phyloP scores from a whole-genome alignment of 2,113 vertebrate species.

The human (Homo sapiens) region DNA sequence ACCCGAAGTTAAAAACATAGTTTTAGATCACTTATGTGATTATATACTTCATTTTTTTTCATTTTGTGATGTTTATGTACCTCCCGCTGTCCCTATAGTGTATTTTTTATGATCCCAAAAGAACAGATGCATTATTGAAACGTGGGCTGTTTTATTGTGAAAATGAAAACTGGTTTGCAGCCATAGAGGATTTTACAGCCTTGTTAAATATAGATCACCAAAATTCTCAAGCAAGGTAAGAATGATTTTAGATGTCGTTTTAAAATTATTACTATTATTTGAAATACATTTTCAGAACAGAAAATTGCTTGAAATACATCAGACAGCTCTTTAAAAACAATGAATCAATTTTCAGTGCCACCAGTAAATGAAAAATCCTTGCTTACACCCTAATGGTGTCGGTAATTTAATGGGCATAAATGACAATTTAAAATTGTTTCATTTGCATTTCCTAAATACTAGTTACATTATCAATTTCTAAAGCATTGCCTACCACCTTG shows the following conservation, averaged over 20 bases:
- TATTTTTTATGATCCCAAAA: conserved; percentile 81
- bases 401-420: not conserved
- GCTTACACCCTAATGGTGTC: not conserved
- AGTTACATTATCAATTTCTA: not conserved
- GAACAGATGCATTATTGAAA: conserved; percentile 84
- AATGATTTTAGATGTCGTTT: conserved; percentile 9
- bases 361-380: not conserved
- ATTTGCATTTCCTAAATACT: conserved; percentile 25
- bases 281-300: not conserved
- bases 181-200: conserved; percentile 84
- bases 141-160: conserved; percentile 81
- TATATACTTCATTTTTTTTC: not conserved
- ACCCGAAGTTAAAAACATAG: not conserved
- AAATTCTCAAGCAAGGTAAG: conserved; percentile 83
- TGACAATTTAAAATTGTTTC: conserved; percentile 1
- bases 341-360: not conserved
- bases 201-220: conserved; percentile 80
- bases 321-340: not conserved
- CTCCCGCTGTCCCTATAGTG: conserved; percentile 62
- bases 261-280: conserved; percentile 22
- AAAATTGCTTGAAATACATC: conserved; percentile 6
- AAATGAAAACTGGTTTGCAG: conserved; percentile 77
- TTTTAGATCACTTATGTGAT: not conserved
- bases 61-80: not conserved
- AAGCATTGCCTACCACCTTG: not conserved